These are phyloP conservation scores for Callimorpha dominula DNA, from an alignment of 2,888 invertebrate genomes.

Conservation along the genomic window DNA sequence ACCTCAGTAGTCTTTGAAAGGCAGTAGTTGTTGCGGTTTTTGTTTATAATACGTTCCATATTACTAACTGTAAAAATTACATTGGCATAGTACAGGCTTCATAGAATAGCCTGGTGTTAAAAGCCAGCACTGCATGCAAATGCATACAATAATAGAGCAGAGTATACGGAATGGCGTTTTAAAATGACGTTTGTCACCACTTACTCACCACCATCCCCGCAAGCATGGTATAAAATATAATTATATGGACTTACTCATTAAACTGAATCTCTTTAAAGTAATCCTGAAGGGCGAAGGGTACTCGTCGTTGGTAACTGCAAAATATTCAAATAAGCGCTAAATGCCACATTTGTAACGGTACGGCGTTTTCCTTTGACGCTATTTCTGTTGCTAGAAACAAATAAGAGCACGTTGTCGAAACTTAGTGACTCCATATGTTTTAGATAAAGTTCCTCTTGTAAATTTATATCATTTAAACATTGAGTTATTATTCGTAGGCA, in stretches of 20 bases:
- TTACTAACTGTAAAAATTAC: too few species aligned
- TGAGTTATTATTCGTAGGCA: background rate
- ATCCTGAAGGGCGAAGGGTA: conserved; percentile 31
- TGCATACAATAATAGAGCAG: too few species aligned
- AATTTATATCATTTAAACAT: background rate
- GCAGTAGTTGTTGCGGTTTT: too few species aligned
- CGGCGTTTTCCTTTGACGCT: too few species aligned
- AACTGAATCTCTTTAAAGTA: conserved; percentile 35
- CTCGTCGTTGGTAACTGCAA: conserved; percentile 36
- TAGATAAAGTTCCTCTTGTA: background rate
- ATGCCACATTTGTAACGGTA: conserved; percentile 1
- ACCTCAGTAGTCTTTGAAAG: too few species aligned
- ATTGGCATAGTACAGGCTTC: too few species aligned
- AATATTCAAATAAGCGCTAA: conserved; percentile 23
- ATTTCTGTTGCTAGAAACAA: too few species aligned
- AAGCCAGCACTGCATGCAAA: too few species aligned
- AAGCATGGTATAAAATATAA: conserved; percentile 23
- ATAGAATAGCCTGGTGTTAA: background rate
- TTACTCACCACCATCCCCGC: conserved; percentile 25
- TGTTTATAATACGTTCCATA: too few species aligned
- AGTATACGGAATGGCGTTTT: too few species aligned
- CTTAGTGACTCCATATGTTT: too few species aligned
- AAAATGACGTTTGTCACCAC: background rate
- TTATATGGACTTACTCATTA: conserved; percentile 32
- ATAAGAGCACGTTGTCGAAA: too few species aligned